Conservation (phyloP, 2,888 invertebrate species). For the Subacronicta megacephala region DNA sequence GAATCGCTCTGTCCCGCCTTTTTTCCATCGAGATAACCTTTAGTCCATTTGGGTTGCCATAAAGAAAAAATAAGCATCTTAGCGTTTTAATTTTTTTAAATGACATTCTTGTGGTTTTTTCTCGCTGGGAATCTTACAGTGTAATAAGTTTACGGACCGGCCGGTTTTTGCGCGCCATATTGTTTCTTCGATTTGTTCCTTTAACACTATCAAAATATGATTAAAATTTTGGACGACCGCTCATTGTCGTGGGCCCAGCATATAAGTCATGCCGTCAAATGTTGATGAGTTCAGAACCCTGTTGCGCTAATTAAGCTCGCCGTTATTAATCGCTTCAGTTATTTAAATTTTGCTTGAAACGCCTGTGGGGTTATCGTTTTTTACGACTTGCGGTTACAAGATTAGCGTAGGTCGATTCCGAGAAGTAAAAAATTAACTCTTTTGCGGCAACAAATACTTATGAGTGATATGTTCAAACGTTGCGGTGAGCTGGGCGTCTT, state of each 20-base stretch:
- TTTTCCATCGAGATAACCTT: slow-evolving; percentile 88
- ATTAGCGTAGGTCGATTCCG: slow-evolving; percentile 82
- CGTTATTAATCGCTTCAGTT: slow-evolving; percentile 84
- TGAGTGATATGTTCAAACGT: slow-evolving; percentile 70
- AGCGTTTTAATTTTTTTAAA: slow-evolving; percentile 88
- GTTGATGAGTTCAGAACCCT: slow-evolving; percentile 78
- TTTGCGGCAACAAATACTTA: slow-evolving; percentile 69
- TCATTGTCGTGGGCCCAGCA: slow-evolving; percentile 72
- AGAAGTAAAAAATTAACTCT: slow-evolving; percentile 80
- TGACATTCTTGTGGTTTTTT: slow-evolving; percentile 89
- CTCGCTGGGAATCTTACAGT: slow-evolving; percentile 81
- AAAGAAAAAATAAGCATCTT: slow-evolving; percentile 85
- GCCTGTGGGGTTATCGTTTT: slow-evolving; percentile 77
- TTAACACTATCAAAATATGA: slow-evolving; percentile 66
- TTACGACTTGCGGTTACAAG: slow-evolving; percentile 81
- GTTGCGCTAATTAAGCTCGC: slow-evolving; percentile 80
- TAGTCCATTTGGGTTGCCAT: slow-evolving; percentile 86
- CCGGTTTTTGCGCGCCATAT: slow-evolving; percentile 80
- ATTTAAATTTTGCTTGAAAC: slow-evolving; percentile 79
- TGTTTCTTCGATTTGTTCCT: slow-evolving; percentile 73
- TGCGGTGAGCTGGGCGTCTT: slow-evolving; percentile 51
- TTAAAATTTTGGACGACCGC: slow-evolving; percentile 71
- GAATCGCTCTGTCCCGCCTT: slow-evolving; percentile 89
- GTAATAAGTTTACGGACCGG: slow-evolving; percentile 80
- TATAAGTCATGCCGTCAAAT: slow-evolving; percentile 78